Evolutionary conservation across 2,113 vertebrate genomes (phyloP), one percentile per base, ranked within the genome.

Genomic region (Grantiella picta): DNA sequence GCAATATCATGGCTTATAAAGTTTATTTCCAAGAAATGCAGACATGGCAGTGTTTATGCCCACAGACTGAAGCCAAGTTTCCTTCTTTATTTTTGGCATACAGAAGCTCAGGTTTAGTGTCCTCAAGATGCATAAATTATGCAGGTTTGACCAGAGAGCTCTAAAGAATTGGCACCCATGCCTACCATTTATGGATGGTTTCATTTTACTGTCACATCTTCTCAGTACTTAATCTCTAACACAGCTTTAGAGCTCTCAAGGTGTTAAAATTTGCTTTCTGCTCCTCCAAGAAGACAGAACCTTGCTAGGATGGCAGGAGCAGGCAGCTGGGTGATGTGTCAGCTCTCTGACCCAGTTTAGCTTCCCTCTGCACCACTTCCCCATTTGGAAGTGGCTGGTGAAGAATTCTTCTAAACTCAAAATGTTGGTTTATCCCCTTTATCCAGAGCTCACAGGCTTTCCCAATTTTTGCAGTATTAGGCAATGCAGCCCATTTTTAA

Each of bases 11-110:
- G 60, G 65, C 29, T 89, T 78, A 59, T 8, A 77, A 53, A 75
- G 56, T 75, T 93, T 83, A 90, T 57, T 94, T 89, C 72, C 60
- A 77, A 66, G 68, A 59, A 89, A 78, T 1, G 8, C 86, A 90
- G 83, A 90, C 68, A 20, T 90, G 94, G 89, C 86, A 86, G 72
- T 93, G 71, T 93, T 94, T 95, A 90, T 78, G 59, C 54, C 71
- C 50, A 2, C 0, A 83, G 33, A 22, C 10, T 27, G 36, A 80
- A 80, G 82, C 68, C 85, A 93, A 88, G 50, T 88, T 93, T 93
- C 82, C 64, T 81, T 83, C 64, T 68, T 86, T 13, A n/a, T 86
- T 69, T 91, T 72, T 88, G 70, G n/a, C 53, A 27, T 18, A 5
- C 3, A 27, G 47, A 54, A 68, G 31, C 68, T 63, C 90, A 94